Evolutionary conservation across 2,888 invertebrate species (phyloP), one percentile per base, ranked within the genome.

Genomic region (Heliconius cydno): DNA sequence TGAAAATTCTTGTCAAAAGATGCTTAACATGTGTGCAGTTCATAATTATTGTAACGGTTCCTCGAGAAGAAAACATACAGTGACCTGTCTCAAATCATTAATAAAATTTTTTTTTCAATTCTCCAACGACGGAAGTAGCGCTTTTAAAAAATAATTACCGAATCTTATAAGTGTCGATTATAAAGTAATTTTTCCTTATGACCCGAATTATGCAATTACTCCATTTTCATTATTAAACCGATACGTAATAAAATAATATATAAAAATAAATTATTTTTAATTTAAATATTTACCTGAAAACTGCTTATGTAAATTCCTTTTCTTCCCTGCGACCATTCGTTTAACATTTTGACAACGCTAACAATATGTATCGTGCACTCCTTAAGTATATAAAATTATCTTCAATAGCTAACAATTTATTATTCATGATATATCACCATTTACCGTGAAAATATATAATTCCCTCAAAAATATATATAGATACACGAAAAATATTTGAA

Each of bases 391-490:
- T 88, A 83, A 86, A 84, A 85, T 87, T 86, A 85, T 86, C 87
- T 86, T 83, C 88, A 86, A 85, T 85, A 85, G 83, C 84, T 85
- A 86, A 88, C 85, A 92, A 90, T 92, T 94, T 92, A 92, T 84
- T 89, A 90, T 91, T 93, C 95, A 94, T 94, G 92, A 94, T 94
- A 94, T 88, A 89, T 89, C 86, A 91, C 91, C 94, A 95, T 94
- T 90, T 88, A 91, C 87, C 87, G 88, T 88, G 88, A 89, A 90
- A 91, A 92, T 93, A 95, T 94, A 95, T 87, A 92, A 93, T 94
- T 92, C 92, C 92, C 87, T 95, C 94, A 92, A 95, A 95, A 95
- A 95, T 93, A 94, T 91, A 94, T 86, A 86, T 93, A 94, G 91
- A 94, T 86, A 86, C 88, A 92, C 90, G 92, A 94, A 93, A 94